Base-by-base conservation (phyloP, 2,113 vertebrate genomes). In the Lonchura striata region DNA sequence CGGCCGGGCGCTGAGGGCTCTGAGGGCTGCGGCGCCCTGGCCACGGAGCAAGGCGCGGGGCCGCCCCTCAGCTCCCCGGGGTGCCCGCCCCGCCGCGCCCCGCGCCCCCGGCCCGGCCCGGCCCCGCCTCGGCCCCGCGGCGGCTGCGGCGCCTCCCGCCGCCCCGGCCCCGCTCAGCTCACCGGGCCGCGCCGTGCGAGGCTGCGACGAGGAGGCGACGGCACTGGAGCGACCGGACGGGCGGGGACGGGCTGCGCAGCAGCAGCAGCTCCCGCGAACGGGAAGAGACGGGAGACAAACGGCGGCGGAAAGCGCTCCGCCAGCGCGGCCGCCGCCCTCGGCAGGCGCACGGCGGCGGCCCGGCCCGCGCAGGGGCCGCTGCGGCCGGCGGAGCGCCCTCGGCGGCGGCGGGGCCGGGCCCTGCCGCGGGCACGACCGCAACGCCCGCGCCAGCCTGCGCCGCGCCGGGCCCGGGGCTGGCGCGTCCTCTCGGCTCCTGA, bases 261-360 rank as follows among this genome's bases (percentile, higher is more conserved):
- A 69, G 93, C 74, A 39, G 84, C 59, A 18, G 82, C 90, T n/a
- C 41, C 42, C 2, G 33, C 14, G 85, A 97, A 98, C 97, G 98
- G 97, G 94, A 97, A 98, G 97, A 96, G 96, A 94, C 72, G 86
- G 90, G 97, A 97, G 98, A 88, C 98, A 97, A 98, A 96, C 94
- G 88, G 63, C 92, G 46, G 76, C 84, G 78, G 90, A 97, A 97
- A 93, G 94, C 97, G 97, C 97, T 90, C 68, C 18, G 53, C 74
- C 53, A 42, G 42, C 35, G 35, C 18, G 24, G 68, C 39, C 47
- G 16, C 35, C 6, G 50, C 25, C 46, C 33, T 39, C 33, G 18
- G 30, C 16, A 31, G 35, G n/a, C 56, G 11, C 24, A 11, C 47
- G 1, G 28, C 20, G 10, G 13, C 15, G 15, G 54, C 39, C 25